Evolutionary conservation across 2,888 invertebrate genomes (phyloP).

Genomic region (Argyresthia goedartella): DNA sequence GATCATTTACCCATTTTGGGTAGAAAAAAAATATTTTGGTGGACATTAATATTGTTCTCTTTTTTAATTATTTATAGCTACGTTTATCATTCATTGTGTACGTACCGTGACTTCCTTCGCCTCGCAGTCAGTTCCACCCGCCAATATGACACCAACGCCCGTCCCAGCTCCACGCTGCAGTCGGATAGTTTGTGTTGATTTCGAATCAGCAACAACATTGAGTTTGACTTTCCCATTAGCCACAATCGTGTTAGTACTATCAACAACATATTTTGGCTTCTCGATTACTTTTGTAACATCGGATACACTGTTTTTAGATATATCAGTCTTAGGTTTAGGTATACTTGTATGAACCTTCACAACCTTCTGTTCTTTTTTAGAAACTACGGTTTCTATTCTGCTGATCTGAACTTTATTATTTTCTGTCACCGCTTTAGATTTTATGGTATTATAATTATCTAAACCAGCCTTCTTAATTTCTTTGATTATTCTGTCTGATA

Average conservation of each 20-base stretch:
- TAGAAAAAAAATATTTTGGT: no score
- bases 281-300: constrained; percentile 7
- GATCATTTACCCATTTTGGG: no score
- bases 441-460: constrained; percentile 23
- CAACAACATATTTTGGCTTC: constrained; percentile 18
- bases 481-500: constrained; percentile 45
- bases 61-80: no score
- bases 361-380: constrained; percentile 10
- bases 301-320: neutral
- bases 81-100: neutral
- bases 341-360: neutral
- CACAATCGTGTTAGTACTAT: constrained; percentile 20
- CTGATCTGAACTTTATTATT: constrained; percentile 20
- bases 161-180: constrained; percentile 58
- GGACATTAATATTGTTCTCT: no score
- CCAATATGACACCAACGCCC: constrained; percentile 88
- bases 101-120: constrained; percentile 90
- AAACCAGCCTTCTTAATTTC: constrained; percentile 46
- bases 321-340: constrained; percentile 2
- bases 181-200: constrained; percentile 37
- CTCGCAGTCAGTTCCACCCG: constrained; percentile 92
- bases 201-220: constrained; percentile 21
- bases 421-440: constrained; percentile 17
- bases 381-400: neutral
- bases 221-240: constrained; percentile 23